Conservation (phyloP, 2,797 vertebrate genomes). For the Stomatorhinus walkeri region DNA sequence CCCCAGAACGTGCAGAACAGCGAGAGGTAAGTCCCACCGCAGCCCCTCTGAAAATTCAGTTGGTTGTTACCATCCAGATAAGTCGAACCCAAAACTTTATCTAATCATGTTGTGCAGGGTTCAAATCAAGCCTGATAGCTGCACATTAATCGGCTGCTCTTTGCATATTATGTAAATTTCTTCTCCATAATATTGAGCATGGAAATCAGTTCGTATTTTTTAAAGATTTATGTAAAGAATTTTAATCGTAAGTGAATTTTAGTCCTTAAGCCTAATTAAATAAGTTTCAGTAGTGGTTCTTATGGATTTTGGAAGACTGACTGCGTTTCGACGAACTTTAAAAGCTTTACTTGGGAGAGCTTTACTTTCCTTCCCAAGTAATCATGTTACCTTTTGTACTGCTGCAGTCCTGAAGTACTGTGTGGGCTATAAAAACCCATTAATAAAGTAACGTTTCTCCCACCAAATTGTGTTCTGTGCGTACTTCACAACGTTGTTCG, state of each 20-base stretch:
- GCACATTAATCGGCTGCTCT: background rate
- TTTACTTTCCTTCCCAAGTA: background rate
- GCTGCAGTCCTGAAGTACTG: background rate
- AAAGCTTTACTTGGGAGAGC: background rate
- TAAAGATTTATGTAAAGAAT: background rate
- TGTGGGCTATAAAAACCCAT: background rate
- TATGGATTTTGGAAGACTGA: background rate
- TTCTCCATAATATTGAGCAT: background rate
- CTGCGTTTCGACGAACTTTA: background rate
- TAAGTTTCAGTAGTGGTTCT: background rate
- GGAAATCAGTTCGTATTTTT: background rate
- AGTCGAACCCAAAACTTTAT: background rate
- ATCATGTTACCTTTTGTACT: background rate
- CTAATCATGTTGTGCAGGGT: background rate
- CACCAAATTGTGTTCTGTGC: background rate
- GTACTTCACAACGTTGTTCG: background rate
- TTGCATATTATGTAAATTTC: background rate
- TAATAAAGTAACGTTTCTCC: background rate
- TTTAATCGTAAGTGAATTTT: background rate
- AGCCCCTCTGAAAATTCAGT: background rate
- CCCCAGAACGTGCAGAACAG: background rate
- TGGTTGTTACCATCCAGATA: background rate
- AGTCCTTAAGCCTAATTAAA: background rate
- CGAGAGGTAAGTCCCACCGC: background rate
- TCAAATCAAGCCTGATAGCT: background rate